These are phyloP conservation scores for Drosophila repletoides DNA, from an alignment of 1,140 invertebrate species.

Conservation along the genomic window DNA sequence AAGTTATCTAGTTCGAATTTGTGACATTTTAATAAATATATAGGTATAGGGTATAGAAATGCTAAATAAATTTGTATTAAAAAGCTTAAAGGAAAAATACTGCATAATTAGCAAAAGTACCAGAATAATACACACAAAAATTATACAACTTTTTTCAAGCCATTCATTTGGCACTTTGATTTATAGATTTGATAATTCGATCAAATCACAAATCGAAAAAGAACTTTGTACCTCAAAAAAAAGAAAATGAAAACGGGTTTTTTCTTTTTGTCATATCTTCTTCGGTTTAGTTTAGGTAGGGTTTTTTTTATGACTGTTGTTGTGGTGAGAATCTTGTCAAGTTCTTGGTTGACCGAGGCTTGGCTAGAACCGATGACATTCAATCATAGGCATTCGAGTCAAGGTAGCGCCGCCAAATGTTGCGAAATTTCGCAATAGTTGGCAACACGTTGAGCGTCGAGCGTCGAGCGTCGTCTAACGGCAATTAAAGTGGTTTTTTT, in stretches of 20 bases:
- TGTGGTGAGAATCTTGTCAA: constrained; percentile 10
- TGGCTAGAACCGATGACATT: constrained; percentile 55
- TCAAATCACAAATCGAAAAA: not conserved
- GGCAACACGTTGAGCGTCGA: constrained; percentile 18
- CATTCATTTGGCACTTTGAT: no score
- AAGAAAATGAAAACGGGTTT: not conserved
- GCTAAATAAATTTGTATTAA: no score
- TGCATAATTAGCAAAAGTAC: no score
- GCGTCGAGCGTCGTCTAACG: constrained; percentile 49
- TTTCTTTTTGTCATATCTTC: not conserved
- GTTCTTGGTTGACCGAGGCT: constrained; percentile 28
- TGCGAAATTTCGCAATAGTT: constrained; percentile 29
- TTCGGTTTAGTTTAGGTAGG: not conserved
- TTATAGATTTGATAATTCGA: not conserved
- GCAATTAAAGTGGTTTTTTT: constrained; percentile 52
- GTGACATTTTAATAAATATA: no score
- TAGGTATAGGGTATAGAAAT: no score
- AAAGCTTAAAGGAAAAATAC: no score
- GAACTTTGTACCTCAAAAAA: no score
- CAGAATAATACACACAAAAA: no score
- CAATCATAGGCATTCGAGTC: constrained; percentile 42
- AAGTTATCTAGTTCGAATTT: no score
- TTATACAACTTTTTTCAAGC: no score
- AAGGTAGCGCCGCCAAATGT: constrained; percentile 25
- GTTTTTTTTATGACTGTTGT: no score